Evolutionary conservation across 1,140 invertebrate species (phyloP), one percentile per base, ranked within the genome.

Genomic region (Ptiloglossa arizonensis): DNA sequence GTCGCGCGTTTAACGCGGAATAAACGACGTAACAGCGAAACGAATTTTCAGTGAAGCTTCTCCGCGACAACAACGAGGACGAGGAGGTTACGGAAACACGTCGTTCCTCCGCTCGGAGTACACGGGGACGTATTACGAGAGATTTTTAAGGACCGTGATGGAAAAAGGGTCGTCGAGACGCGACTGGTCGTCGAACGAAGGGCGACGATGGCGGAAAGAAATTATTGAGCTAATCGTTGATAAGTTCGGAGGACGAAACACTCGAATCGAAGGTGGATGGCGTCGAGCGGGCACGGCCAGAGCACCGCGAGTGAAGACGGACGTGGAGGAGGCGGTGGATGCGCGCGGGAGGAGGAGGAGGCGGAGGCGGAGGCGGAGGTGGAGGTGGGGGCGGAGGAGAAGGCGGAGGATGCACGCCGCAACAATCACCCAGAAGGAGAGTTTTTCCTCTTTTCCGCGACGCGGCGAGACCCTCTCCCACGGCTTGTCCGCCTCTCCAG

Each of bases 201-300:
- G n/a, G n/a, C n/a, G 84, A 64, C 75, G 81, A 13, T 2, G 48
- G 71, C 72, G 82, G 59, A 57, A 82, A 73, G 70, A 89, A 90
- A 91, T 91, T 90, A 90, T 91, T 91, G 90, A 87, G 89, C 89
- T 90, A 91, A 90, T 91, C 87, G 88, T 85, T 80, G 84, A 87
- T 90, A 90, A 90, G 87, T 90, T 86, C 74, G 77, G 76, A n/a
- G n/a, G n/a, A n/a, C 83, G 86, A 86, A 87, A 89, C 84, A 88
- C 80, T 86, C 74, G 82, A 79, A 24, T 44, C 83, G 69, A 82
- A 86, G 78, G 73, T 82, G 80, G n/a, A 76, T 56, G 70, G 69
- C 54, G 52, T 19, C 62, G n/a, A n/a, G n/a, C n/a, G n/a, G n/a
- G 32, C 17, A 11, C 63, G 48, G 38, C n/a, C 19, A 63, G 48